Conservation (phyloP, 2,888 invertebrate genomes). For the Cephalotes varians region DNA sequence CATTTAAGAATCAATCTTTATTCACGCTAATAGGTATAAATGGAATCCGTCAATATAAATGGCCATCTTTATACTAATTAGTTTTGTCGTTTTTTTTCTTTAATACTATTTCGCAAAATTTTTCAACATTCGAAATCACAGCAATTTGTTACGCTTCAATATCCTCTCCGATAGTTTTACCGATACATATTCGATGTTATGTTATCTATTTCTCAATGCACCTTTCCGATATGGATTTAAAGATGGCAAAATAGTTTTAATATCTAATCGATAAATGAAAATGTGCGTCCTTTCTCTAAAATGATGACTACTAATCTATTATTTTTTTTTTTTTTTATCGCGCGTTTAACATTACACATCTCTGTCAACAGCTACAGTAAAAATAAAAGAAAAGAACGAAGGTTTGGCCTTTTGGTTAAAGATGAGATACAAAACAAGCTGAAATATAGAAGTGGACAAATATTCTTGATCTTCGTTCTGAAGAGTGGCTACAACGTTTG, state of each 20-base stretch:
- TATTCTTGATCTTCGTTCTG: not conserved
- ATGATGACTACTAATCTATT: not conserved
- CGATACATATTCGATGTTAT: slow-evolving; percentile 28
- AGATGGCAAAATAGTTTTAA: slow-evolving; percentile 48
- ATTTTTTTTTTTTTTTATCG: not conserved
- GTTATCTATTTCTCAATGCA: slow-evolving; percentile 27
- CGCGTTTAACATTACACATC: not conserved
- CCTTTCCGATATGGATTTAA: slow-evolving; percentile 49
- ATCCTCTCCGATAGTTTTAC: not conserved
- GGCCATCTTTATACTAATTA: not conserved
- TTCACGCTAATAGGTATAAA: slow-evolving; percentile 20
- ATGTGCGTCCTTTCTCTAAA: not conserved
- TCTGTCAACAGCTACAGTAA: not conserved
- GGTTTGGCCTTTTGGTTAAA: not conserved
- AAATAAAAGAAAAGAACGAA: not conserved
- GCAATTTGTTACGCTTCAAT: not conserved
- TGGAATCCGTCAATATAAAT: slow-evolving; percentile 25
- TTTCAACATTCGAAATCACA: not conserved
- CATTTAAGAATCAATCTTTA: slow-evolving; percentile 24
- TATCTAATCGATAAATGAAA: slow-evolving; percentile 38
- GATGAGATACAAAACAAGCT: not conserved
- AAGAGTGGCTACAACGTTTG: slow-evolving; percentile 6
- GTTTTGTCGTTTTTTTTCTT: not conserved
- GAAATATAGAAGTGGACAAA: not conserved
- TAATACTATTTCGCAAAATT: not conserved